Base-by-base conservation (phyloP, 2,888 invertebrate genomes). In the Lepidochitona cinerea region DNA sequence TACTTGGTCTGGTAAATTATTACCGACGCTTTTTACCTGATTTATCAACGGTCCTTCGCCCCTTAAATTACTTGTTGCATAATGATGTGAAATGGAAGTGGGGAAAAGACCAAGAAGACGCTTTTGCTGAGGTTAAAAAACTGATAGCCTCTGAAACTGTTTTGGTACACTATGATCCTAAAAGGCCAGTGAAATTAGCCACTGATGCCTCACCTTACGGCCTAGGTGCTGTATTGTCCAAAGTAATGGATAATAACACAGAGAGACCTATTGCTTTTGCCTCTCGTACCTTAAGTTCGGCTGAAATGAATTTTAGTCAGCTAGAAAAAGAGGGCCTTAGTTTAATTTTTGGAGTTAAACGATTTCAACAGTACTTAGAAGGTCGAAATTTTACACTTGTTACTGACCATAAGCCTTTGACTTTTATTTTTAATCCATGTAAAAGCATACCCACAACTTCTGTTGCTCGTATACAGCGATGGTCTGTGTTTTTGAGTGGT, bases 311-410 rank as follows among this genome's bases (percentile, higher is more conserved):
- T 29, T 90, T 90, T 79, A 84, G 86, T 36, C 88, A 90, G 74
- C 77, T 90, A n/a, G 89, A 91, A 59, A 88, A 89, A 77, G 90
- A 89, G 82, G 89, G 90, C 33, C 79, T 89, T 23, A 81, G 86
- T 18, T 74, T 92, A 6, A 84, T 91, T 79, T 78, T 90, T 88
- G n/a, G 29, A 9, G 65, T 65, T 26, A 65, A 65, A 35, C 32
- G 36, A 32, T 65, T 65, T 32, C 65, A 65, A 14, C 36, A 65
- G 33, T n/a, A n/a, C n/a, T n/a, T n/a, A n/a, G n/a, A n/a, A n/a
- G n/a, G n/a, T n/a, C n/a, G n/a, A n/a, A n/a, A n/a, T 33, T 65
- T 65, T 23, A 65, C 65, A 9, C 23, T 65, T 26, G 23, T 65
- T 7, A 65, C 65, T 32, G 29, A 65, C 23, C 65, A 65, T 23